Conservation (phyloP, 2,797 vertebrate genomes). For the Simalia tracyae region DNA sequence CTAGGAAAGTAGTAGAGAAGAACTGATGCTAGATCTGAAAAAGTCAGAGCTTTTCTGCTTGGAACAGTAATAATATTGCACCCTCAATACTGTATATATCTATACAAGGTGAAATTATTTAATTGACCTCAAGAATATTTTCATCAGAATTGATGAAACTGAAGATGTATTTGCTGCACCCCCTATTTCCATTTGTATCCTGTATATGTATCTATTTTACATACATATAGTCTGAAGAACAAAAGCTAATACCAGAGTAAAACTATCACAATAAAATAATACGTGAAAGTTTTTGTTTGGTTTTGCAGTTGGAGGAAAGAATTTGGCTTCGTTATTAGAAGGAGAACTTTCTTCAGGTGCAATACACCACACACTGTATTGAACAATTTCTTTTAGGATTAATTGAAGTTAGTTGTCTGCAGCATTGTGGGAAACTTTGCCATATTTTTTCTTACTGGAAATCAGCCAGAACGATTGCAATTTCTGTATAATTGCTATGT, state of each 20-base stretch:
- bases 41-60: background rate
- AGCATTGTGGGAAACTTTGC: background rate
- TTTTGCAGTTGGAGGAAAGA: background rate
- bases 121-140: background rate
- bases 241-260: background rate
- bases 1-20: background rate
- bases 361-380: background rate
- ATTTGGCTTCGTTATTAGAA: background rate
- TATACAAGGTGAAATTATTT: background rate
- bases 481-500: background rate
- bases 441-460: slow-evolving; percentile 5
- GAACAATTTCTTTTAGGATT: slow-evolving; percentile 17
- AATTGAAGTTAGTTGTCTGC: background rate
- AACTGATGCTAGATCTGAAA: background rate
- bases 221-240: background rate
- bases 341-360: slow-evolving; percentile 3
- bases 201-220: background rate
- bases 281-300: background rate
- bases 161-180: background rate
- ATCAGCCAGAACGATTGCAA: slow-evolving; percentile 1
- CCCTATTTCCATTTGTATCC: background rate
- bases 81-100: background rate
- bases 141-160: background rate
- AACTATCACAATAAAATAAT: slow-evolving; percentile 1
- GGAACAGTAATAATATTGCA: background rate